phyloP scores from a whole-genome alignment of 2,113 vertebrate species.

The Melanostigma gelatinosum region DNA sequence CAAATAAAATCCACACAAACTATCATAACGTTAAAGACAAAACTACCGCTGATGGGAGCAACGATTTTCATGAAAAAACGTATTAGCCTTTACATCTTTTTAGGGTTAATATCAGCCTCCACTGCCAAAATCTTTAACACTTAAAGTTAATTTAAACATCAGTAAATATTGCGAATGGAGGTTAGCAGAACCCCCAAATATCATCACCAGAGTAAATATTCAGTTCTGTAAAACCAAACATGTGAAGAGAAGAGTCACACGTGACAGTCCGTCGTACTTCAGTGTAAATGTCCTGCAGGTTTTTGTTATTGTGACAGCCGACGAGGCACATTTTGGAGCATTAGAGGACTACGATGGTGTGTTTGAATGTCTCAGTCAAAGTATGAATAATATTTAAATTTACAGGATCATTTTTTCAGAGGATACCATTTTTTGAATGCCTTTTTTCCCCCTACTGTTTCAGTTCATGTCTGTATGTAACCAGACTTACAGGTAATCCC shows the following conservation, averaged over 20 bases:
- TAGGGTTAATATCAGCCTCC: not conserved
- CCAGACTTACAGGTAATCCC: too few species aligned
- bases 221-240: not conserved
- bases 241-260: not conserved
- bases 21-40: not conserved
- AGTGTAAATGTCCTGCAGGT: conserved; percentile 6
- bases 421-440: not conserved
- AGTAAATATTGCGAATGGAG: not conserved
- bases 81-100: not conserved
- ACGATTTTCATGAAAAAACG: too few species aligned
- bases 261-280: not conserved
- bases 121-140: not conserved
- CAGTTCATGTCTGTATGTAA: too few species aligned
- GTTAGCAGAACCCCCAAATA: not conserved
- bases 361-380: not conserved
- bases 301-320: not conserved
- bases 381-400: not conserved
- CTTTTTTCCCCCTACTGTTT: not conserved
- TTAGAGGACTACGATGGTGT: not conserved
- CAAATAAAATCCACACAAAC: not conserved
- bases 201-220: conserved; percentile 1
- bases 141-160: not conserved
- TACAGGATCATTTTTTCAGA: not conserved
- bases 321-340: not conserved
- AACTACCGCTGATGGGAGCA: not conserved